phyloP scores from a whole-genome alignment of 2,113 vertebrate species.

The Fulica atra region DNA sequence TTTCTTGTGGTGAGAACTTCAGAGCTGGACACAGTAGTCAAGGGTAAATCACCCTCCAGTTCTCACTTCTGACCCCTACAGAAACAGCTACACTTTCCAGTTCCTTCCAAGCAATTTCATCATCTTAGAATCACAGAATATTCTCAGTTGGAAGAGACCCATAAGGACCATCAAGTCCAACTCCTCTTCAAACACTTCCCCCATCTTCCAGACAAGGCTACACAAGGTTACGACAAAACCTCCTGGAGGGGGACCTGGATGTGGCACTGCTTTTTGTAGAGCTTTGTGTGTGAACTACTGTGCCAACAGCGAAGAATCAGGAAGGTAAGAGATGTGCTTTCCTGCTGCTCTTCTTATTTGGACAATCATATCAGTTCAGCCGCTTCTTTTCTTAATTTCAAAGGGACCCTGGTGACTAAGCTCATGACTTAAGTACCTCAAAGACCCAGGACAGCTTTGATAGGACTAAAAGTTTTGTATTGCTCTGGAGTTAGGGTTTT shows the following conservation, averaged over 20 bases:
- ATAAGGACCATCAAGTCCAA: no score
- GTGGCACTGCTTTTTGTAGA: neutral
- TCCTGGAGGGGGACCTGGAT: neutral
- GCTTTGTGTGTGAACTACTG: neutral
- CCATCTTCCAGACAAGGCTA: neutral
- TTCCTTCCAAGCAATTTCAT: neutral
- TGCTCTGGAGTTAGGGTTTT: neutral
- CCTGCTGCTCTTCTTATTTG: neutral
- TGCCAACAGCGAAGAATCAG: neutral
- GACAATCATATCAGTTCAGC: neutral
- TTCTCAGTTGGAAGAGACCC: no score
- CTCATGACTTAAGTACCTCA: neutral
- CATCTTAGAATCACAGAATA: neutral
- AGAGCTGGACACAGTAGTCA: no score
- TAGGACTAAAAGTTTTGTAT: neutral
- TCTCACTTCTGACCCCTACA: neutral
- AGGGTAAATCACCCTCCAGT: neutral
- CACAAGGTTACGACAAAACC: neutral
- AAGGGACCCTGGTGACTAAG: neutral
- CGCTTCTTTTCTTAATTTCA: neutral
- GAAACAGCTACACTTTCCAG: neutral
- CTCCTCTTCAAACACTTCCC: neutral
- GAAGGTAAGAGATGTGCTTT: neutral
- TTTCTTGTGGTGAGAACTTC: no score
- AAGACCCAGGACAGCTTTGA: neutral